A percentile compares a stretch with the other conserved stretches of the same genome.
Conservation (phyloP, 2,113 vertebrate genomes). For the Diglossa brunneiventris region DNA sequence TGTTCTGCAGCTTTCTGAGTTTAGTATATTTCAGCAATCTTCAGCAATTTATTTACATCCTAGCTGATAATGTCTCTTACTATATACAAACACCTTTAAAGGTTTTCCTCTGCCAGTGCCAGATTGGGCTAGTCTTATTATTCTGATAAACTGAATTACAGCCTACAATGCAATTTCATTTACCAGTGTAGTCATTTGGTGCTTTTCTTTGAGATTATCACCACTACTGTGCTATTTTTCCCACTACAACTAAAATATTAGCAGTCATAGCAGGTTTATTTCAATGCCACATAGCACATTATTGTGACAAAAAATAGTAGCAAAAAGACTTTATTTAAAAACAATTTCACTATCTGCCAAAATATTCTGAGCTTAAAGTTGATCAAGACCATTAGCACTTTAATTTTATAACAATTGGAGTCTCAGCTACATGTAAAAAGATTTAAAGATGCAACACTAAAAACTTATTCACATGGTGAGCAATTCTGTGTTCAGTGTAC, state of each 20-base stretch:
- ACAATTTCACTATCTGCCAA: background rate
- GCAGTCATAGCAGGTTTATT: background rate
- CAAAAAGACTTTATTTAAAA: background rate
- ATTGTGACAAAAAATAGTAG: background rate
- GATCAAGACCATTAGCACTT: background rate
- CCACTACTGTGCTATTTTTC: background rate
- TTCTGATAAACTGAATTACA: background rate
- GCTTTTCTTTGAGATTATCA: background rate
- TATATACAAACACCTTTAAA: background rate
- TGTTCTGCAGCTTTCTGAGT: background rate
- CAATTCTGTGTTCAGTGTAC: background rate
- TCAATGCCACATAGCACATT: background rate
- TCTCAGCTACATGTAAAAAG: background rate
- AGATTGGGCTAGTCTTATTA: accelerated
- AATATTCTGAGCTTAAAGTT: background rate
- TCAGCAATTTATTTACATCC: background rate
- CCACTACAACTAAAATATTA: background rate
- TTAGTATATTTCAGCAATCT: background rate
- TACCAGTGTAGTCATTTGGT: background rate
- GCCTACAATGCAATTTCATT: background rate
- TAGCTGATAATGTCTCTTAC: background rate
- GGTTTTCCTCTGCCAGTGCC: background rate
- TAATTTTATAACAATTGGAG: background rate
- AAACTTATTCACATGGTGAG: background rate
- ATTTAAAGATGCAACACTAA: background rate